phyloP scores from a whole-genome alignment of 2,888 invertebrate species.

The Eupithecia exiguata region DNA sequence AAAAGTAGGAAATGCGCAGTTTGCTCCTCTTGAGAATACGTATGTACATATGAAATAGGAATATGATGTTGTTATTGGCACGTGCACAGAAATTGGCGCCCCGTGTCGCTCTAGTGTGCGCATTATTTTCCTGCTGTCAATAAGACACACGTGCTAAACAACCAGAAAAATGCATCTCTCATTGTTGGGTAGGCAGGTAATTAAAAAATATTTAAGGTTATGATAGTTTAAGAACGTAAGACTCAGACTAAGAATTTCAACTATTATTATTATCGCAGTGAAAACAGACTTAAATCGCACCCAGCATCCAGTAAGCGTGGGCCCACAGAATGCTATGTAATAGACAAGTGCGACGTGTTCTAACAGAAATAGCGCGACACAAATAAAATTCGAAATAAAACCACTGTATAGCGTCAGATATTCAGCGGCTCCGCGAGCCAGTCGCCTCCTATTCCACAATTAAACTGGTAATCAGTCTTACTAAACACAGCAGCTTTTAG shows the following conservation, averaged over 20 bases:
- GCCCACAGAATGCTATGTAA: conserved; percentile 69
- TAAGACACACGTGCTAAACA: conserved; percentile 57
- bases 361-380: conserved; percentile 82
- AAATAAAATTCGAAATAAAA: conserved; percentile 84
- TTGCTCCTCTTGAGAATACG: conserved; percentile 56
- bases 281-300: conserved; percentile 14
- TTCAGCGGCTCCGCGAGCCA: conserved; percentile 67
- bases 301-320: conserved; percentile 65
- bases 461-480: conserved; percentile 59
- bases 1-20: conserved; percentile 74
- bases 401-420: conserved; percentile 78
- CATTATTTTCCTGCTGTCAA: conserved; percentile 59
- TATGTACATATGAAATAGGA: conserved; percentile 34
- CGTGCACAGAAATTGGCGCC: conserved; percentile 64
- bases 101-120: conserved; percentile 51
- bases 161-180: not conserved
- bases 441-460: conserved; percentile 63
- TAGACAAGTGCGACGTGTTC: conserved; percentile 79
- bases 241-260: not conserved
- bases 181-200: not conserved
- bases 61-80: conserved; percentile 64
- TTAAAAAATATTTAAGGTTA: not conserved
- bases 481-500: conserved; percentile 36
- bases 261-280: conserved; percentile 10
- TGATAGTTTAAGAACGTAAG: not conserved